phyloP scores from a whole-genome alignment of 2,888 invertebrate genomes.

The Podabrus alpinus region DNA sequence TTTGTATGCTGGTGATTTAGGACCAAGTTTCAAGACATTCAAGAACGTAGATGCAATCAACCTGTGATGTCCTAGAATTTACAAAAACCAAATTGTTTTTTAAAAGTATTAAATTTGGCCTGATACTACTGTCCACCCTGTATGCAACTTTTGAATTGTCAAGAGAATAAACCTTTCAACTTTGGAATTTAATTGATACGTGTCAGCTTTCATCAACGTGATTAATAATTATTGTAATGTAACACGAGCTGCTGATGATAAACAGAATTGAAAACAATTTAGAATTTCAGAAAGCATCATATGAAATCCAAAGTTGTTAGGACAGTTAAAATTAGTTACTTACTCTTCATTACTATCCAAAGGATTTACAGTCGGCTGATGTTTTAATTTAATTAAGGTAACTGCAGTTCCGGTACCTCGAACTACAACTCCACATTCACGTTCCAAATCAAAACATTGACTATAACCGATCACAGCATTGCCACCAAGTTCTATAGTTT shows the following conservation, averaged over 20 bases:
- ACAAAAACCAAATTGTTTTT: neutral
- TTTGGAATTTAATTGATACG: neutral
- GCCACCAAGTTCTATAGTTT: conserved; percentile 90
- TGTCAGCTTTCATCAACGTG: no score
- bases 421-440: conserved; percentile 95
- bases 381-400: conserved; percentile 66
- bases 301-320: neutral
- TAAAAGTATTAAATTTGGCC: neutral
- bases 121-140: neutral
- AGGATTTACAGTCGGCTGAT: conserved; percentile 46
- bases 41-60: no score
- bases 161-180: neutral
- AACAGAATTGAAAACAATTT: no score
- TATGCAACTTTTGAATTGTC: neutral
- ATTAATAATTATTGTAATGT: no score
- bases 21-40: no score
- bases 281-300: neutral
- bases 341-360: conserved; percentile 61
- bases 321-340: conserved; percentile 51
- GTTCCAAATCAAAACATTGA: conserved; percentile 95
- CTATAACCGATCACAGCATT: conserved; percentile 95
- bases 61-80: neutral
- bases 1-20: no score
- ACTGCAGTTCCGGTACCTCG: conserved; percentile 92
- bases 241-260: no score